These are phyloP conservation scores for Ennomos erosarius DNA, from an alignment of 2,888 invertebrate species.

Conservation along the genomic window DNA sequence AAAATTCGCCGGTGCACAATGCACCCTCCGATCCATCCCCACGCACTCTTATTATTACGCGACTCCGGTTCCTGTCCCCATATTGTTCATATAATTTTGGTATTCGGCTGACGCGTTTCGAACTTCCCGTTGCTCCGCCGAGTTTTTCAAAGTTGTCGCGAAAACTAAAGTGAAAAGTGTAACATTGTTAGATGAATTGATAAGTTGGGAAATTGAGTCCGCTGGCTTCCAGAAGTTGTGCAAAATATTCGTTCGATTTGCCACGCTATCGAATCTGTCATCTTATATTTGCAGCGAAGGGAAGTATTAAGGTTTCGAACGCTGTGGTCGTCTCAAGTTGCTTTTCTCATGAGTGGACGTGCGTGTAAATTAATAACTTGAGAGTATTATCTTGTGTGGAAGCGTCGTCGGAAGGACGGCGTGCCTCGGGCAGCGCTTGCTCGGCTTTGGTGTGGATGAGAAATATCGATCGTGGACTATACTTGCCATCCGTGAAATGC, in stretches of 20 bases:
- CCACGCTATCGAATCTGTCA: constrained; percentile 75
- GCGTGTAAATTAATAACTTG: constrained; percentile 84
- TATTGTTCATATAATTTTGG: constrained; percentile 83
- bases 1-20: constrained; percentile 84
- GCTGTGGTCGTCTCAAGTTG: constrained; percentile 84
- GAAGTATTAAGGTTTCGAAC: constrained; percentile 85
- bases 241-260: constrained; percentile 68
- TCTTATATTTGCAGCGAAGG: constrained; percentile 83
- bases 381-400: constrained; percentile 75
- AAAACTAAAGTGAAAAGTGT: constrained; percentile 37
- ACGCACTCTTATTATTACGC: constrained; percentile 84
- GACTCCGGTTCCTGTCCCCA: constrained; percentile 81
- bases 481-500: constrained; percentile 70
- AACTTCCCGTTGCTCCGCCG: constrained; percentile 57
- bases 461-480: constrained; percentile 77
- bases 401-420: constrained; percentile 69
- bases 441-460: constrained; percentile 64
- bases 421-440: constrained; percentile 66
- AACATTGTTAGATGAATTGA: constrained; percentile 34
- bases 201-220: constrained; percentile 39
- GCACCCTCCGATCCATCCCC: constrained; percentile 84
- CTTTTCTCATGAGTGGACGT: constrained; percentile 85
- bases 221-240: constrained; percentile 51
- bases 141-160: constrained; percentile 42
- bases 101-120: constrained; percentile 75